A percentile compares a stretch with the other conserved stretches of the same genome.
phyloP scores from a whole-genome alignment of 2,797 vertebrate genomes.

The Lepus oiostolus region DNA sequence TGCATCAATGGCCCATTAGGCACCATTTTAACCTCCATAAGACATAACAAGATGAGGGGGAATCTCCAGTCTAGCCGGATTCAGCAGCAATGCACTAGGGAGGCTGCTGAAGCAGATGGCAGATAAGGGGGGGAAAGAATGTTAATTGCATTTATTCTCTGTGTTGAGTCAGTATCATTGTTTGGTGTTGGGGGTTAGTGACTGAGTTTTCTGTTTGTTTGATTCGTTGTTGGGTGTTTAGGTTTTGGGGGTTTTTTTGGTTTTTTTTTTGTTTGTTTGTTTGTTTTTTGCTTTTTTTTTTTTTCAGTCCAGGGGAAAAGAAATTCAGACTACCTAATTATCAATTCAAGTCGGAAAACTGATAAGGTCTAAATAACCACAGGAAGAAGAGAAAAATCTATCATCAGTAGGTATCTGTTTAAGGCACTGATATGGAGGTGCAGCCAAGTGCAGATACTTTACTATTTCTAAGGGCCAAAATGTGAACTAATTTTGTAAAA shows the following conservation, averaged over 20 bases:
- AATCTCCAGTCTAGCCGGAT: constrained; percentile 59
- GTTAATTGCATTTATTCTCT: not conserved
- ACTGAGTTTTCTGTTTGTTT: too few species aligned
- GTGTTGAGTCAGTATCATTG: not conserved
- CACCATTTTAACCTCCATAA: constrained; percentile 61
- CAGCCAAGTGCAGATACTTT: not conserved
- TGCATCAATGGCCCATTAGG: constrained; percentile 50
- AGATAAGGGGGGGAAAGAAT: not conserved
- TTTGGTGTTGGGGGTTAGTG: not conserved
- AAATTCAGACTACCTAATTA: not conserved
- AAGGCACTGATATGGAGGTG: not conserved
- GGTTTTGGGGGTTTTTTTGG: not conserved
- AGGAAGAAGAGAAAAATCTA: not conserved
- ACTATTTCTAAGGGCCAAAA: not conserved
- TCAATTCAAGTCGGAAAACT: not conserved
- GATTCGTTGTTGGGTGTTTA: too few species aligned
- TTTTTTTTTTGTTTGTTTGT: not conserved
- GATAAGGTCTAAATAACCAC: not conserved
- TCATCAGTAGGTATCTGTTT: not conserved
- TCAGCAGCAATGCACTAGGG: not conserved
- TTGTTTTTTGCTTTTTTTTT: not conserved
- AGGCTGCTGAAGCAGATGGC: constrained; percentile 38
- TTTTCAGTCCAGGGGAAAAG: constrained; percentile 5
- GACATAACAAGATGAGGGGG: constrained; percentile 61
- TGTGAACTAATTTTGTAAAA: not conserved